phyloP scores from a whole-genome alignment of 2,797 vertebrate species.

The Ibycter americanus region DNA sequence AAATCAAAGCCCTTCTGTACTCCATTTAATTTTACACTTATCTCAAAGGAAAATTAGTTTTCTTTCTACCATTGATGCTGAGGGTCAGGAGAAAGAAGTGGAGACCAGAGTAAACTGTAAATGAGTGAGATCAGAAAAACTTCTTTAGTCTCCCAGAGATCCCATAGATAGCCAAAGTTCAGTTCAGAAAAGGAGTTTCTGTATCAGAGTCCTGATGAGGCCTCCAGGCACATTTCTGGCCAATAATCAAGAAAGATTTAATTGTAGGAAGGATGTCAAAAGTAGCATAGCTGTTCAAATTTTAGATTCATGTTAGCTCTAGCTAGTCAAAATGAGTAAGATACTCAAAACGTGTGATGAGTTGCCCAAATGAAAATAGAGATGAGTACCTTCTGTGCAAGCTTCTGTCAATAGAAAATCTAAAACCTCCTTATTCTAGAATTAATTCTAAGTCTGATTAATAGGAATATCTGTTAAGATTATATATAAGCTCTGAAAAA shows the following conservation, averaged over 20 bases:
- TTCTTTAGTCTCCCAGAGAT: background rate
- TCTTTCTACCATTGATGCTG: background rate
- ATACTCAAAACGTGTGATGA: background rate
- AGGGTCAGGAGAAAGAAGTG: background rate
- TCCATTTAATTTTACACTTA: background rate
- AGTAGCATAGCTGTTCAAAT: background rate
- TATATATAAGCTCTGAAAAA: background rate
- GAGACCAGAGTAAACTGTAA: background rate
- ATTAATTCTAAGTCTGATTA: background rate
- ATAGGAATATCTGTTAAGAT: background rate
- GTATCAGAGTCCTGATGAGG: background rate
- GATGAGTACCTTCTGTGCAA: background rate
- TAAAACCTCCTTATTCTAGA: background rate
- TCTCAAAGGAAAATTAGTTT: background rate
- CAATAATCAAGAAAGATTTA: background rate
- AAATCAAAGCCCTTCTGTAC: background rate
- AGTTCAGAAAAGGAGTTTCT: background rate
- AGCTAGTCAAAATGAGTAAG: background rate
- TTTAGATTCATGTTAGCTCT: background rate
- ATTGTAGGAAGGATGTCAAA: background rate
- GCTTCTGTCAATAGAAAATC: background rate
- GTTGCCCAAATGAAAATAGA: background rate
- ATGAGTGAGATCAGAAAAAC: background rate
- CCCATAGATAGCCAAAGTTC: background rate
- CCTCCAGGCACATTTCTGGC: background rate